Evolutionary conservation across 1,140 invertebrate genomes (phyloP), one percentile per base, ranked within the genome.

Genomic region (Neodiprion lecontei): DNA sequence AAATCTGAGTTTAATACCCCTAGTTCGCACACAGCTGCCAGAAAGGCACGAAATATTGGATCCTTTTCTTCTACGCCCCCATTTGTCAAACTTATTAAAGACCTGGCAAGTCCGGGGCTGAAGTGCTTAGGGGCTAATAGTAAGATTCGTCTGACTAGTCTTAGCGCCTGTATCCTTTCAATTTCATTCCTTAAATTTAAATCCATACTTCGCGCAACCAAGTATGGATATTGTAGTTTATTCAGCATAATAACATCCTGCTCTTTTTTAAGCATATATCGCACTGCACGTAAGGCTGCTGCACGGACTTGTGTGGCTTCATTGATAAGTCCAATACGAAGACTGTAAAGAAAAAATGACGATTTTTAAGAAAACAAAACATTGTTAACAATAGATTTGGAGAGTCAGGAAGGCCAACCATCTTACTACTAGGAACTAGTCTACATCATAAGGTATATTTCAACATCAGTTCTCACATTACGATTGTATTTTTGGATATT

Each of bases 221-320:
- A 91, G 84, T 93, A 94, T 79, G 95, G 95, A 80, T 97, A 90
- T 82, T 95, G 93, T 74, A 97, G 87, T 76, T 91, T 91, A 81
- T 96, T 94, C 73, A 98, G 92, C 65, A 91, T 89, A 78, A 93
- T 88, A 68, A 98, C 90, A 87, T 96, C 94, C 80, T 93, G 91
- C 78, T 94, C 91, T 78, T 91, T 93, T 79, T 91, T 92, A 10
- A 98, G 88, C 76, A 97, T 90, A 86, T 98, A 96, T 74, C 97
- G 91, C 47, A 98, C 90, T 11, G 94, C 94, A 80, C 97, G 91
- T 66, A 99, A 88, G 17, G 95, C 93, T 53, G 95, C 96, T 72
- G 97, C 95, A 83, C 97, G 91, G 61, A 99, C 93, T 86, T 97
- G 95, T 78, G 95, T 95, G 40, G 95, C 93, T 77, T 97, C 95